These are phyloP conservation scores for Semotilus atromaculatus DNA, from an alignment of 2,797 vertebrate genomes.

Conservation along the genomic window DNA sequence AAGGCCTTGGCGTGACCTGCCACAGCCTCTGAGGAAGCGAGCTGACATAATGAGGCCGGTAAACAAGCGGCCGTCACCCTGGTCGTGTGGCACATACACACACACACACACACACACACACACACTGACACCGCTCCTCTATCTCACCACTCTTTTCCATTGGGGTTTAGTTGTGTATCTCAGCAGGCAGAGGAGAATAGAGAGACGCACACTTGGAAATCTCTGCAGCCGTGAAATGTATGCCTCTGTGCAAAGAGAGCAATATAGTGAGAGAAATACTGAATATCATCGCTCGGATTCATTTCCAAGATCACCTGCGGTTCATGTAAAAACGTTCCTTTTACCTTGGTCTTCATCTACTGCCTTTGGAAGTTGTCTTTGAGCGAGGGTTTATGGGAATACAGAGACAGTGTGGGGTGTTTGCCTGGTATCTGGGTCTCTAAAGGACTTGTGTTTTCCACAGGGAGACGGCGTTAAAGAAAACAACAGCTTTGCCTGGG, in stretches of 20 bases:
- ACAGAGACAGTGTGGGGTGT: constrained; percentile 12
- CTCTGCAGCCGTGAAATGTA: constrained; percentile 48
- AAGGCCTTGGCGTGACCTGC: constrained; percentile 75
- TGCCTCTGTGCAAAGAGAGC: constrained; percentile 30
- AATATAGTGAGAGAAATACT: constrained; percentile 28
- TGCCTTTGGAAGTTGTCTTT: background rate
- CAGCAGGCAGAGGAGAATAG: constrained; percentile 40
- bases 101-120: constrained; percentile 37
- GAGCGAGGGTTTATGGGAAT: background rate
- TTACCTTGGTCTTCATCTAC: background rate
- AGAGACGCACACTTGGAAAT: constrained; percentile 30
- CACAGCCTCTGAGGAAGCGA: constrained; percentile 71
- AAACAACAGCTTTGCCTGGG: constrained; percentile 58
- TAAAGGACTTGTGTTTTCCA: constrained; percentile 51
- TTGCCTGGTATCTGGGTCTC: constrained; percentile 45
- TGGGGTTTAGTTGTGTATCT: constrained; percentile 48
- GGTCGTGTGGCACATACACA: constrained; percentile 57
- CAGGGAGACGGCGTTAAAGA: constrained; percentile 50
- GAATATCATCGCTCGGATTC: background rate
- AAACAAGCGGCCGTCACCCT: constrained; percentile 81
- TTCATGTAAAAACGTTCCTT: background rate
- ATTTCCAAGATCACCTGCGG: constrained; percentile 8
- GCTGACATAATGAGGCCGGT: constrained; percentile 84
- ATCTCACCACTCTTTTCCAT: constrained; percentile 48
- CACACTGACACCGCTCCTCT: constrained; percentile 37